Conservation (phyloP, 2,797 vertebrate species). For the Pseudomugil tenellus region DNA sequence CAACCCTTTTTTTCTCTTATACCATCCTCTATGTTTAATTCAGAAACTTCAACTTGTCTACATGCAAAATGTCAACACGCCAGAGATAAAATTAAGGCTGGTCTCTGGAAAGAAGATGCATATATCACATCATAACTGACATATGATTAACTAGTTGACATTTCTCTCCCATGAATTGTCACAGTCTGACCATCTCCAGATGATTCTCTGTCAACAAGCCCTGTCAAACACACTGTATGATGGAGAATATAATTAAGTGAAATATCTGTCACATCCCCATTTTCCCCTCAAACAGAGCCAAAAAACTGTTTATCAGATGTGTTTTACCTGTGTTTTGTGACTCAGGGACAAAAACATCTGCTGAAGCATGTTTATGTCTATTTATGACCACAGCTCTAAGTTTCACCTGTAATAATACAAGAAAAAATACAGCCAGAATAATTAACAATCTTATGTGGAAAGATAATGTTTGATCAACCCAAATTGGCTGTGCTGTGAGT, state of each 20-base stretch:
- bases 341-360: not conserved
- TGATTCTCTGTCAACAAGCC: conserved; percentile 46
- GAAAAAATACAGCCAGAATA: conserved; percentile 61
- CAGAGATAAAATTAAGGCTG: conserved; percentile 72
- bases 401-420: conserved; percentile 44
- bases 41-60: conserved; percentile 48
- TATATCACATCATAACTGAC: conserved; percentile 68
- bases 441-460: conserved; percentile 71
- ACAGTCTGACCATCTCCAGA: conserved; percentile 54
- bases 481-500: conserved; percentile 60
- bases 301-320: conserved; percentile 29
- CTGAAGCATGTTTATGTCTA: conserved; percentile 39
- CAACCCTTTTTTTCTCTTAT: conserved; percentile 34
- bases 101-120: conserved; percentile 58
- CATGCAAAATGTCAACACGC: conserved; percentile 76
- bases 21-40: conserved; percentile 45
- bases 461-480: conserved; percentile 77
- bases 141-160: conserved; percentile 74
- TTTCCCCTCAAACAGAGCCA: conserved; percentile 19
- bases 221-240: conserved; percentile 53
- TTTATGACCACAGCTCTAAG: conserved; percentile 12
- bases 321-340: conserved; percentile 53
- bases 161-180: conserved; percentile 60
- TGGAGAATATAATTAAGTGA: conserved; percentile 72
- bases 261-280: conserved; percentile 52